A percentile compares a stretch with the other conserved stretches of the same genome.
Evolutionary conservation across 2,888 invertebrate species (phyloP).

Genomic region (Microctonus hyperodae): DNA sequence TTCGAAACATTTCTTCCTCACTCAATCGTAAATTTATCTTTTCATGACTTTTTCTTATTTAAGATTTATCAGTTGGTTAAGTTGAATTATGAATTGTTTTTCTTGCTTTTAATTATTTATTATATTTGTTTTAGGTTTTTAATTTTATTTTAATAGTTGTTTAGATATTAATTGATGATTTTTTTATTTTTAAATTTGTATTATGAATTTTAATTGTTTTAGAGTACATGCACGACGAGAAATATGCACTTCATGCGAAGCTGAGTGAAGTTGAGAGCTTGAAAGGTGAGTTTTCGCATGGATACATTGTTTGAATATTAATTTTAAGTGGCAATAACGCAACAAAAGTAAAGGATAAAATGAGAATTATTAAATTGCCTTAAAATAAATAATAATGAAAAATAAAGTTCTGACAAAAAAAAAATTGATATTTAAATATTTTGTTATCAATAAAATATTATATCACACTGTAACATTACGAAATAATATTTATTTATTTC

Average conservation of each 20-base stretch:
- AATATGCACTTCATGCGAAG: conserved; percentile 61
- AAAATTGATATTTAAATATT: no score
- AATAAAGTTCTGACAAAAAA: no score
- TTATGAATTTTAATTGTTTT: conserved; percentile 50
- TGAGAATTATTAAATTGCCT: not conserved
- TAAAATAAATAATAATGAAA: not conserved
- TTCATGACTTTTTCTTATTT: conserved; percentile 6
- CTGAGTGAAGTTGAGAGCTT: conserved; percentile 43
- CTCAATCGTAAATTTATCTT: conserved; percentile 19
- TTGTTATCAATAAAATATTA: no score
- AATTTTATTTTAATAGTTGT: conserved; percentile 9
- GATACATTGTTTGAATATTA: conserved; percentile 47
- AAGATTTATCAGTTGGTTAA: no score
- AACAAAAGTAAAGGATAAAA: conserved; percentile 20
- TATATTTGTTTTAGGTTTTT: not conserved
- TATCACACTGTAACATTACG: no score
- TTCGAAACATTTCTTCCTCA: conserved; percentile 1
- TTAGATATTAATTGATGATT: conserved; percentile 11
- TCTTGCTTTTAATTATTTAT: not conserved
- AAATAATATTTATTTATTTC: no score
- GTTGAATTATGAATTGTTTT: no score
- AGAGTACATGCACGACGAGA: conserved; percentile 67
- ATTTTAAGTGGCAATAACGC: conserved; percentile 32
- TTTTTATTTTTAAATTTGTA: conserved; percentile 19
- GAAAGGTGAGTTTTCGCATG: conserved; percentile 53